These are phyloP conservation scores for Sitta europaea DNA, from an alignment of 2,113 vertebrate genomes.

Conservation along the genomic window DNA sequence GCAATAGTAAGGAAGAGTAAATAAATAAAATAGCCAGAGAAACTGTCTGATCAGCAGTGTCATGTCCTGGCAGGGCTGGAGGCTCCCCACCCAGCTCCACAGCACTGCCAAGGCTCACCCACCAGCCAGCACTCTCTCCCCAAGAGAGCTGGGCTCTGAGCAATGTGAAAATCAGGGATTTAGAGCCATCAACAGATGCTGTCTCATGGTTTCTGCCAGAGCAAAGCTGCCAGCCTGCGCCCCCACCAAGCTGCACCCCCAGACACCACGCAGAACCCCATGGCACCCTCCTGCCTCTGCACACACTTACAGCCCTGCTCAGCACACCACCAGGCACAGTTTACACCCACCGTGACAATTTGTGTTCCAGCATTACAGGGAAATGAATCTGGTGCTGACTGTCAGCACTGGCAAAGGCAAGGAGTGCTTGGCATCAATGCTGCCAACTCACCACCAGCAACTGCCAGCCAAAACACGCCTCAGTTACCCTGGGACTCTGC, in stretches of 20 bases:
- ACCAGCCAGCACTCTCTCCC: fast-evolving
- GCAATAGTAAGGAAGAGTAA: not conserved
- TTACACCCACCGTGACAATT: not conserved
- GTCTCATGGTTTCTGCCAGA: not conserved
- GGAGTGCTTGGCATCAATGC: not conserved
- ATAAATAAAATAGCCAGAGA: not conserved
- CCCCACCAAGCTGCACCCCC: not conserved
- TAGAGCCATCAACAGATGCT: not conserved
- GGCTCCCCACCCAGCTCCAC: not conserved
- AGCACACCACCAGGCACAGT: not conserved
- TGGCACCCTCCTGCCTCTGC: not conserved
- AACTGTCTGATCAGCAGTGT: not conserved
- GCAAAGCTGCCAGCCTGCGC: not conserved
- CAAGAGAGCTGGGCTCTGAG: not conserved
- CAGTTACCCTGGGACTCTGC: not conserved
- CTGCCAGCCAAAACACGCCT: fast-evolving
- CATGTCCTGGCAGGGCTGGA: not conserved
- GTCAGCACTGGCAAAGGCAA: not conserved
- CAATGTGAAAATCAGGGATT: not conserved
- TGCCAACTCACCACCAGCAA: not conserved
- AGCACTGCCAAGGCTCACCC: not conserved
- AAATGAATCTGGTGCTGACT: not conserved
- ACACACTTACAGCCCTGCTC: not conserved
- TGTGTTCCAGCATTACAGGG: not conserved
- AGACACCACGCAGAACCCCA: not conserved